Base-by-base conservation (phyloP, 1,140 invertebrate genomes). In the Bombus terrestris region DNA sequence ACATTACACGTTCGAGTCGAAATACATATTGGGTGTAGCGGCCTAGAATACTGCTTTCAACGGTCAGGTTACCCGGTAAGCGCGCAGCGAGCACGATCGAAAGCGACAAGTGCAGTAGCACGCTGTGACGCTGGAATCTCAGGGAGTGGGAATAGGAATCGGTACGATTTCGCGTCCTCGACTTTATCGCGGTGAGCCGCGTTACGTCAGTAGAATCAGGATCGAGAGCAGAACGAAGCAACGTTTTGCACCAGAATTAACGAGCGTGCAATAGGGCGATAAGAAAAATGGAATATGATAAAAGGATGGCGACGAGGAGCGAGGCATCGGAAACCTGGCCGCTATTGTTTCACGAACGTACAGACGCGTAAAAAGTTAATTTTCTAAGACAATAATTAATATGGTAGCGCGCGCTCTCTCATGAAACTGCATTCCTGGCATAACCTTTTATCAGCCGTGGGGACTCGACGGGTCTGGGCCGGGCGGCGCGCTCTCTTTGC, bases 41-140 rank as follows among this genome's bases (percentile, higher is more conserved):
- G 91, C 93, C 92, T 91, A 93, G 92, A 93, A 92, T 93, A 92
- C 92, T 91, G 86, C 85, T 92, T 92, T 90, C 87, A 89, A 90
- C 88, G 90, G 88, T 92, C 89, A 88, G 87, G 90, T 91, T 88
- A 90, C 87, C 83, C 71, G 53, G 78, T 68, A 81, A 81, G 59
- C 83, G 79, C 25, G 81, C 62, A 22, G 82, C 81, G 77, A 85
- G 47, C 85, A 32, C 84, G 84, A 85, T 85, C 84, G 84, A 85
- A 85, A 81, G 88, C 88, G 88, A 89, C 88, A 89, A 89, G 88
- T 86, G 88, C 84, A 89, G 69, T 75, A 83, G 88, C 85, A 81
- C 86, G 80, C 64, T 83, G 88, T 66, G 88, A 74, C 85, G 66
- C 75, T 86, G 88, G 88, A 89, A 89, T 89, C 72, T 57, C 73